Percentiles rank a stretch among this genome's conserved stretches.
phyloP scores from a whole-genome alignment of 2,888 invertebrate species.

The Leptopilina drosophilae region DNA sequence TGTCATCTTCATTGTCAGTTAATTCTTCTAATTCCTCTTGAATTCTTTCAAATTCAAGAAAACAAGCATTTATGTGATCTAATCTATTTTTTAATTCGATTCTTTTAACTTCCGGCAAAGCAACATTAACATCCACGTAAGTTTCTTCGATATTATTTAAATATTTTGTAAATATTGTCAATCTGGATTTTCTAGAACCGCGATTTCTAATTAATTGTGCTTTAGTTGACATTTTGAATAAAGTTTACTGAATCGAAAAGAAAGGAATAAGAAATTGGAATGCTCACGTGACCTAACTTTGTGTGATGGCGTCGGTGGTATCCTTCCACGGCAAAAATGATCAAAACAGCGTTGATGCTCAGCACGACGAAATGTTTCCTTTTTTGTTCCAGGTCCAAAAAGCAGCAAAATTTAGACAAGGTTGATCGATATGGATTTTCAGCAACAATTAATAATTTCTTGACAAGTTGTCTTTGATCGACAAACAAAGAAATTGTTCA shows the following conservation, averaged over 20 bases:
- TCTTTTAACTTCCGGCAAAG: neutral
- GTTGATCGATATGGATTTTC: too few species aligned
- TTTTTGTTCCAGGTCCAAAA: too few species aligned
- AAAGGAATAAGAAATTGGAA: conserved; percentile 2
- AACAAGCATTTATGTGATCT: neutral
- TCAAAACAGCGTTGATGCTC: neutral
- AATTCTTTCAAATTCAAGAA: neutral
- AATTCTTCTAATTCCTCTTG: neutral
- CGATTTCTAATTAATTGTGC: neutral
- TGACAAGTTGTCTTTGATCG: too few species aligned
- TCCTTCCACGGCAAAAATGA: neutral
- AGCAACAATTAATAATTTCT: too few species aligned
- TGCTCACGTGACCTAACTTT: neutral
- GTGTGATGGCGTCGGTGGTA: neutral
- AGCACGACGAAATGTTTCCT: neutral
- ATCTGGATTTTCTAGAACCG: neutral
- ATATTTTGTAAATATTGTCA: neutral
- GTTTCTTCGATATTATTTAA: neutral
- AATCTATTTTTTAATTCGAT: neutral
- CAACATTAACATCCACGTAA: neutral
- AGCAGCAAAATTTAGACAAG: too few species aligned
- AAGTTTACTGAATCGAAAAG: neutral
- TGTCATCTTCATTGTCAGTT: neutral
- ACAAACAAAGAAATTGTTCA: too few species aligned
- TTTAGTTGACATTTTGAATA: neutral